Evolutionary conservation across 92 coral and sea anemone genomes (phyloP).

Genomic region (Phymanthus crucifer): DNA sequence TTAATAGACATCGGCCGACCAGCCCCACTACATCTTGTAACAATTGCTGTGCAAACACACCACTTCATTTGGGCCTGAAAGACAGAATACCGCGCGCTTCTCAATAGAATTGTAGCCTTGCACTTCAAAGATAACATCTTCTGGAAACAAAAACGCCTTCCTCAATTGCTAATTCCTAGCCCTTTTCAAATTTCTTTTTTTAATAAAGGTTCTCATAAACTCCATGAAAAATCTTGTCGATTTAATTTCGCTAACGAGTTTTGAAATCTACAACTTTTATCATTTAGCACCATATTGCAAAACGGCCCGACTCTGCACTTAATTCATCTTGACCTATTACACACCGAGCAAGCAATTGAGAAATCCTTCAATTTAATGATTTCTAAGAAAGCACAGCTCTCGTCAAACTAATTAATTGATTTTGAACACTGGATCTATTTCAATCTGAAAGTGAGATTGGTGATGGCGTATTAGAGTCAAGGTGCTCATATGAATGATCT

Average conservation of each 20-base stretch:
- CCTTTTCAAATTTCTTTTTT: background rate
- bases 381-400: background rate
- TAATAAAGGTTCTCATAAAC: background rate
- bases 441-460: constrained; percentile 8
- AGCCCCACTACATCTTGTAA: constrained; percentile 24
- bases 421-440: background rate
- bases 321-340: background rate
- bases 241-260: background rate
- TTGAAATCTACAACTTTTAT: background rate
- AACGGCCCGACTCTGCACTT: background rate
- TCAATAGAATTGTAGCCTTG: constrained; percentile 9
- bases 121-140: constrained; percentile 8
- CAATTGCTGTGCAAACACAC: constrained; percentile 32
- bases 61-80: constrained; percentile 23
- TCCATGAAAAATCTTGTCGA: background rate
- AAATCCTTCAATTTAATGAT: background rate
- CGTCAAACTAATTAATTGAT: background rate
- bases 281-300: background rate
- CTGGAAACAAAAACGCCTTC: constrained; percentile 1
- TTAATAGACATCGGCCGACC: constrained; percentile 24
- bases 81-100: constrained; percentile 11
- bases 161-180: background rate
- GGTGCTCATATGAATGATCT: background rate
- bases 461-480: background rate
- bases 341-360: background rate